These are phyloP conservation scores for Nycticorax nycticorax DNA, from an alignment of 2,113 vertebrate species.

Conservation along the genomic window DNA sequence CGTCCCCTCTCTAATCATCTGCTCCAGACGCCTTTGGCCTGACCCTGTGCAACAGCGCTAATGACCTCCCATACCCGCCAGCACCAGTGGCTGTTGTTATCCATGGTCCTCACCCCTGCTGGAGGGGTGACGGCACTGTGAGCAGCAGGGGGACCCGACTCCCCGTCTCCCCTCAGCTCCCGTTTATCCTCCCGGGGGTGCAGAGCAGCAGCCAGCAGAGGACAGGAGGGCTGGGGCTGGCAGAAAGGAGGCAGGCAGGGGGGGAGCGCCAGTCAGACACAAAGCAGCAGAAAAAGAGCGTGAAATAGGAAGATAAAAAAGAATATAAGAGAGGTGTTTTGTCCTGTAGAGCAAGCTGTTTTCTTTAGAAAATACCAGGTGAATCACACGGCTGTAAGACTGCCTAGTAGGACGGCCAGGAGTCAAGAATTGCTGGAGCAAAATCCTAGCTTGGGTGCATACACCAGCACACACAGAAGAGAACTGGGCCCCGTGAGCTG, in stretches of 20 bases:
- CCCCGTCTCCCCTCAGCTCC: background rate
- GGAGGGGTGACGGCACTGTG: fast-evolving
- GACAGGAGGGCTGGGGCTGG: background rate
- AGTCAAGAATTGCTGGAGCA: background rate
- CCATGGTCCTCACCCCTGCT: fast-evolving
- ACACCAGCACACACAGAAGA: fast-evolving
- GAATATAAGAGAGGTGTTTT: background rate
- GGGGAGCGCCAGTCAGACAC: background rate
- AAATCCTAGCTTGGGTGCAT: background rate
- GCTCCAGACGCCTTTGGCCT: background rate
- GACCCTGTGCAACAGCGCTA: background rate
- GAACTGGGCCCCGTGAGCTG: background rate
- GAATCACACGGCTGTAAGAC: fast-evolving
- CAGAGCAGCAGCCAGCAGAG: background rate
- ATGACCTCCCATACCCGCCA: background rate
- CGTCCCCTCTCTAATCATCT: fast-evolving
- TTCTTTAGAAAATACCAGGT: background rate
- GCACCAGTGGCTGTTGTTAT: background rate
- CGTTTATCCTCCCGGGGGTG: fast-evolving
- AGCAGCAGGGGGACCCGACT: background rate
- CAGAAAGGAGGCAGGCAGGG: fast-evolving
- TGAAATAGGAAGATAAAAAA: background rate
- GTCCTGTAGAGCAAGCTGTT: background rate
- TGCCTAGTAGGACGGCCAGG: background rate
- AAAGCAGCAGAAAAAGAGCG: background rate